phyloP scores from a whole-genome alignment of 2,888 invertebrate genomes.

The Arctia plantaginis region DNA sequence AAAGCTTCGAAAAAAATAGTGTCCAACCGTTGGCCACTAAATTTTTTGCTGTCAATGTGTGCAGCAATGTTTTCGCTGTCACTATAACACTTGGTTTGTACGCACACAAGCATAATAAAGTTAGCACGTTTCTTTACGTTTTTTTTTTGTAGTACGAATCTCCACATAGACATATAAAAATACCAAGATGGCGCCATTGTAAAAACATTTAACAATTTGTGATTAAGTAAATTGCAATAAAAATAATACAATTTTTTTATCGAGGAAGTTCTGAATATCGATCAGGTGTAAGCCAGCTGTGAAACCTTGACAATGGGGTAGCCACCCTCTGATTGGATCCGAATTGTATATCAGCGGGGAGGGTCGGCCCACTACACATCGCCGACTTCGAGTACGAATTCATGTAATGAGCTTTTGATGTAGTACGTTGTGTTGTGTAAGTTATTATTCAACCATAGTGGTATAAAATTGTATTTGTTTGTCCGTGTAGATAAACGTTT shows the following conservation, averaged over 20 bases:
- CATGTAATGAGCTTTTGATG: background rate
- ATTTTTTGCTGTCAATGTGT: no score
- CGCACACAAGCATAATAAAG: no score
- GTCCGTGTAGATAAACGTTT: background rate
- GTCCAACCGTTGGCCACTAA: no score
- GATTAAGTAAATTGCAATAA: background rate
- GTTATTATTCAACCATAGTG: background rate
- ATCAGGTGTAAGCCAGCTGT: constrained; percentile 39
- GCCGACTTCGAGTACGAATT: background rate
- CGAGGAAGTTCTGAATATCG: background rate
- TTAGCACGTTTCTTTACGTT: no score
- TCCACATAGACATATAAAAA: no score
- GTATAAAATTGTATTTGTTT: background rate
- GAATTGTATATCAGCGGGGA: constrained; percentile 14
- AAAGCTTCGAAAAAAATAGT: no score
- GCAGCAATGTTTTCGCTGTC: no score
- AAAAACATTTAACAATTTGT: no score
- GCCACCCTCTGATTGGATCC: constrained; percentile 35
- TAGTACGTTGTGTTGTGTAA: background rate
- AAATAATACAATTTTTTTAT: background rate
- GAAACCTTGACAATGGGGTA: constrained; percentile 41
- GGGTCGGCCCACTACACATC: constrained; percentile 8
- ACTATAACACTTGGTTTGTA: no score
- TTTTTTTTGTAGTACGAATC: no score
- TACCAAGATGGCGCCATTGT: no score